phyloP scores from a whole-genome alignment of 2,888 invertebrate genomes.

The Sinhomidia bicolor region DNA sequence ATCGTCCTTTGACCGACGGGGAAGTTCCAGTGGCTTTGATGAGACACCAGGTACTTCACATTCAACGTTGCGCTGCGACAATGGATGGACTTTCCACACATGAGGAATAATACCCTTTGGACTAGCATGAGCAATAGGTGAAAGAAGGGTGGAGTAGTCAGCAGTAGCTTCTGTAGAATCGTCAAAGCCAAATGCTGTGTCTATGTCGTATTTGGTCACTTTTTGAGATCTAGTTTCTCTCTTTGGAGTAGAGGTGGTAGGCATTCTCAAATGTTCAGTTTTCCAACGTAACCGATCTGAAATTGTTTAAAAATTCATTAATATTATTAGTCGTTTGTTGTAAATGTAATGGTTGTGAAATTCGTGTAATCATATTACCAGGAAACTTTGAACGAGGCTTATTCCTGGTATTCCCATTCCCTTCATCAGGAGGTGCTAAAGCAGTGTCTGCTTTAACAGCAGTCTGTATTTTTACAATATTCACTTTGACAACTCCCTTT shows the following conservation, averaged over 20 bases:
- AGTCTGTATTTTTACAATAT: no score
- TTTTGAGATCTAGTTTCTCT: constrained; percentile 15
- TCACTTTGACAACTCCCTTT: no score
- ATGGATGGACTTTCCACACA: constrained; percentile 54
- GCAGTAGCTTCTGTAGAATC: constrained; percentile 42
- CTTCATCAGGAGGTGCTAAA: no score
- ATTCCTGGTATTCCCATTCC: no score
- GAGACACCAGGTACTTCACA: background rate
- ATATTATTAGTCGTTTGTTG: no score
- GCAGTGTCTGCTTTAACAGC: no score
- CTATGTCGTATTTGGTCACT: constrained; percentile 61
- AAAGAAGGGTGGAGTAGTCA: constrained; percentile 68
- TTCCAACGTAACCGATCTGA: constrained; percentile 75
- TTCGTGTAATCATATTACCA: no score
- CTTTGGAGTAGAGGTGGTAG: constrained; percentile 76
- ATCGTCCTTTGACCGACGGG: no score
- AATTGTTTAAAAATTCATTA: no score
- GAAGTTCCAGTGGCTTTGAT: background rate
- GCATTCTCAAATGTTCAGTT: constrained; percentile 67
- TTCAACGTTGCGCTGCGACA: constrained; percentile 51
- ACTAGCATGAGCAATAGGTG: constrained; percentile 69
- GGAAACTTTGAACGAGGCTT: background rate
- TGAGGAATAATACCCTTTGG: constrained; percentile 19
- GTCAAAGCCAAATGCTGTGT: constrained; percentile 76
- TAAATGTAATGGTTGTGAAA: no score